Conservation (phyloP, 2,113 vertebrate genomes). For the Opisthocomus hoazin region DNA sequence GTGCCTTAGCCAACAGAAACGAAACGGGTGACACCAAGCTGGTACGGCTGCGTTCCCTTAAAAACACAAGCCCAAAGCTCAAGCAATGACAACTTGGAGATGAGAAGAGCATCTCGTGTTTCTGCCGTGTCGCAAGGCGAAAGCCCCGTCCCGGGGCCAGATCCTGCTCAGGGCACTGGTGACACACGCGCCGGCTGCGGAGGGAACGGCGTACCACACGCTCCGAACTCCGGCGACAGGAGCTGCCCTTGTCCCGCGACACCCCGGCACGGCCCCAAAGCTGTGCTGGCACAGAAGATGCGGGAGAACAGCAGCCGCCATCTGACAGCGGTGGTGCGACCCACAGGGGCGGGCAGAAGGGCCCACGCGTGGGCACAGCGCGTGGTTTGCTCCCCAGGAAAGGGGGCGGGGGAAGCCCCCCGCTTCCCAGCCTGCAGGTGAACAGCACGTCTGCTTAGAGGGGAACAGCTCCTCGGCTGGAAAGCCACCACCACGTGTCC, state of each 20-base stretch:
- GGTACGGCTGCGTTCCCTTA: rapidly evolving
- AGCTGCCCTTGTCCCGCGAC: background rate
- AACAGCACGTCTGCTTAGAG: background rate
- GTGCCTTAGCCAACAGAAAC: background rate
- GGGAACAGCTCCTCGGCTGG: background rate
- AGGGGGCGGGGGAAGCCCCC: background rate
- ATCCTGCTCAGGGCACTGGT: background rate
- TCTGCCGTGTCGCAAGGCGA: rapidly evolving
- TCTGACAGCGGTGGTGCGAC: background rate
- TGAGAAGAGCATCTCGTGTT: background rate
- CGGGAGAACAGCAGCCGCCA: background rate
- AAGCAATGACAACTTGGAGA: rapidly evolving
- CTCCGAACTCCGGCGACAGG: background rate
- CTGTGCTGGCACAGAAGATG: background rate
- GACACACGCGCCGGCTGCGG: rapidly evolving
- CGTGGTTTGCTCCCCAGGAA: background rate
- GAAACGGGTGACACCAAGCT: rapidly evolving
- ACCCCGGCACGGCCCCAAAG: background rate
- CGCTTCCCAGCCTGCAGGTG: background rate
- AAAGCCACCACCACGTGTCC: background rate
- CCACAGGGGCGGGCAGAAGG: background rate
- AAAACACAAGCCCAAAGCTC: background rate
- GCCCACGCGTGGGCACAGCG: background rate
- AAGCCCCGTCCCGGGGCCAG: background rate
- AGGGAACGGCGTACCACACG: rapidly evolving